phyloP scores from a whole-genome alignment of 2,113 vertebrate species.

The Cinclus mexicanus region DNA sequence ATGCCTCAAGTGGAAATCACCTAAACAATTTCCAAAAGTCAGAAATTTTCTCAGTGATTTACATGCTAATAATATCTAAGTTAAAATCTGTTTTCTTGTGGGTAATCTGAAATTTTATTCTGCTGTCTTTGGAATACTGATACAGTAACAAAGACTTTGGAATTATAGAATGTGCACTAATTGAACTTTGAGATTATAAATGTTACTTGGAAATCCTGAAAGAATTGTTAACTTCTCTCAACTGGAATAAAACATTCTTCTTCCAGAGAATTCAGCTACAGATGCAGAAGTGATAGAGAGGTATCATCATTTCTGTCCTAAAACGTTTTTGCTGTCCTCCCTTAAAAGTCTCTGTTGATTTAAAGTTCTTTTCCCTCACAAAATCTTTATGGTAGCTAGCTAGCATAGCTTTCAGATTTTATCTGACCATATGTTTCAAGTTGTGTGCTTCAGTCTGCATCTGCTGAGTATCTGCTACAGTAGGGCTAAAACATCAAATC shows the following conservation, averaged over 20 bases:
- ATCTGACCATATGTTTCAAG: conserved; percentile 68
- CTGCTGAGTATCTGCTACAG: conserved; percentile 53
- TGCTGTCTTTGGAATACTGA: neutral
- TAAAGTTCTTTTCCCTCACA: conserved; percentile 28
- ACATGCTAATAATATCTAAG: neutral
- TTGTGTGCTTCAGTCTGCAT: conserved; percentile 63
- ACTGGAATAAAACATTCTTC: neutral
- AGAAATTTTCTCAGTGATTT: neutral
- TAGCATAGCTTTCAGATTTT: conserved; percentile 63
- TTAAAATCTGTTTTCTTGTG: conserved; percentile 6
- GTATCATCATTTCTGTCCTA: neutral
- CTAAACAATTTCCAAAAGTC: neutral
- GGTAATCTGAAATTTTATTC: conserved; percentile 8
- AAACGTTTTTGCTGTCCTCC: conserved; percentile 31
- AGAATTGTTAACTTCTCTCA: neutral
- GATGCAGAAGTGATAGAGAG: conserved; percentile 19
- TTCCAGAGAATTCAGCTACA: conserved; percentile 14
- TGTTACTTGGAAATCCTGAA: conserved; percentile 14
- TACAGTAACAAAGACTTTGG: neutral
- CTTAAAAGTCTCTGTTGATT: conserved; percentile 50
- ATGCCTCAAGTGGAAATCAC: neutral
- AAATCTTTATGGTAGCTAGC: conserved; percentile 61
- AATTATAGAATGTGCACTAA: conserved; percentile 8
- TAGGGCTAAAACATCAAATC: conserved; percentile 47
- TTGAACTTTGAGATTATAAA: neutral